Percentiles rank a stretch among this genome's conserved stretches.
Conservation (phyloP, 2,113 vertebrate species). For the Equus quagga region DNA sequence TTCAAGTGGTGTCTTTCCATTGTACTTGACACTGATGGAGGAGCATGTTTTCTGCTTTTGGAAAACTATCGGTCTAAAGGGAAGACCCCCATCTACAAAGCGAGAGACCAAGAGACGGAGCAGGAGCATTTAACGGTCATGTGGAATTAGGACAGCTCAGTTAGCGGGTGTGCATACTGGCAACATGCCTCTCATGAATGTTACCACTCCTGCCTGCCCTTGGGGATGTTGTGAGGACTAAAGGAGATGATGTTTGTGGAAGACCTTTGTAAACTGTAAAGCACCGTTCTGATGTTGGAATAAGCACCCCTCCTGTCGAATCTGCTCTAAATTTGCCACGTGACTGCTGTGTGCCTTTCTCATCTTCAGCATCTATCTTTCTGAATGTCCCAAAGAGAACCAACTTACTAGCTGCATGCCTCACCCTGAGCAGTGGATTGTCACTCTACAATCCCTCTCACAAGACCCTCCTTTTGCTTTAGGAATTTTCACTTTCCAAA, state of each 20-base stretch:
- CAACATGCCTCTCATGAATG: not conserved
- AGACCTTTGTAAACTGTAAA: not conserved
- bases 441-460: not conserved
- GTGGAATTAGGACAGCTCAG: not conserved
- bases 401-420: not conserved
- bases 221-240: not conserved
- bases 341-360: not conserved
- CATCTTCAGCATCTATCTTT: not conserved
- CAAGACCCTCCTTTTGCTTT: not conserved
- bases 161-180: not conserved
- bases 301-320: not conserved
- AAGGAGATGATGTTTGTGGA: not conserved
- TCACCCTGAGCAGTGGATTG: too few relatives aligned
- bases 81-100: not conserved
- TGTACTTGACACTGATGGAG: not conserved
- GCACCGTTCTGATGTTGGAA: not conserved
- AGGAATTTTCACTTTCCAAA: constrained; percentile 34
- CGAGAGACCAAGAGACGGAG: not conserved
- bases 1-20: not conserved
- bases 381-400: not conserved
- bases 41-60: not conserved
- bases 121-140: not conserved
- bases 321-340: not conserved
- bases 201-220: rapidly evolving
- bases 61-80: not conserved